Conservation (phyloP, 2,113 vertebrate genomes). For the Martes martes region DNA sequence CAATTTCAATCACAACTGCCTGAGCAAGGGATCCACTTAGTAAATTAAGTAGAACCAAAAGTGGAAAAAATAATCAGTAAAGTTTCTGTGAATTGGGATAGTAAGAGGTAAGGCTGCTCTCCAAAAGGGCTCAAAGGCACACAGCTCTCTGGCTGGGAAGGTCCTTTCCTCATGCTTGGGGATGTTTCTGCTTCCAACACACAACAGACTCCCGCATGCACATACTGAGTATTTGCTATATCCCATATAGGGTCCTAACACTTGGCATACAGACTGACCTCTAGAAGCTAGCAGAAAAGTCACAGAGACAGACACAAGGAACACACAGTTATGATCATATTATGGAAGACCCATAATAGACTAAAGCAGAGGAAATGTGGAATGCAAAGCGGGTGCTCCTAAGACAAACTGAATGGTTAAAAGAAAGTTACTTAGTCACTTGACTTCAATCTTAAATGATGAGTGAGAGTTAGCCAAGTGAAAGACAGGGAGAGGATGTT, state of each 20-base stretch:
- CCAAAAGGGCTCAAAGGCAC: background rate
- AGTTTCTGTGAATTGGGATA: background rate
- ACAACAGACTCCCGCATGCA: background rate
- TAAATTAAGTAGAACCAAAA: conserved; percentile 18
- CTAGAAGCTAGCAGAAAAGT: background rate
- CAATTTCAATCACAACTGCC: background rate
- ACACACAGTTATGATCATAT: background rate
- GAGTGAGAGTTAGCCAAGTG: background rate
- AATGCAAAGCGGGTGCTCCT: background rate
- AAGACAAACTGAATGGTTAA: background rate
- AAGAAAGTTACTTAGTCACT: background rate
- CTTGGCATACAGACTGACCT: background rate
- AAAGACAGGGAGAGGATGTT: background rate
- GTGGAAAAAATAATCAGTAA: background rate
- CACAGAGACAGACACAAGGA: background rate
- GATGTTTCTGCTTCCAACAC: background rate
- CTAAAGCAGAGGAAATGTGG: background rate
- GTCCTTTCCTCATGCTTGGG: background rate
- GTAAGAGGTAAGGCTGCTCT: background rate
- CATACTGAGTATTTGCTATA: rapidly evolving
- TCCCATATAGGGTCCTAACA: background rate
- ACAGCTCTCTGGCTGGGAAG: background rate
- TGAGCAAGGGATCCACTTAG: background rate
- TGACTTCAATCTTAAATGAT: background rate
- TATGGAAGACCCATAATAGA: background rate